Evolutionary conservation across 2,888 invertebrate species (phyloP).

Genomic region (Limenitis camilla): DNA sequence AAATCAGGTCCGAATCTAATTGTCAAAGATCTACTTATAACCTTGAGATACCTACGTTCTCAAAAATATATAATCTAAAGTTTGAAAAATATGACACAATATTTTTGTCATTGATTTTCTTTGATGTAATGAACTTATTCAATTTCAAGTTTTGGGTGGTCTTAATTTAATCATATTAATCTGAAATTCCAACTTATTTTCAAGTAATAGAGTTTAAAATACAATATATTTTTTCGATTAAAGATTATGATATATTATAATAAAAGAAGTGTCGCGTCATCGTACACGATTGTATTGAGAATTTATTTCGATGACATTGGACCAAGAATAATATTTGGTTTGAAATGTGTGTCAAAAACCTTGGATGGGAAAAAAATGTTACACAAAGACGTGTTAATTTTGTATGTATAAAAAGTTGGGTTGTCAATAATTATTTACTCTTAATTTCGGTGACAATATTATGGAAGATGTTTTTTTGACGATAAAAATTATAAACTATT

Average conservation of each 20-base stretch:
- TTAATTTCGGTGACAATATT: neutral
- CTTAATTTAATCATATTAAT: constrained; percentile 34
- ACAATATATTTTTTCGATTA: too few species aligned
- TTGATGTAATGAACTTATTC: constrained; percentile 41
- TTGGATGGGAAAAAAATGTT: neutral
- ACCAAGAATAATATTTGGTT: constrained; percentile 20
- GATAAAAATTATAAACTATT: too few species aligned
- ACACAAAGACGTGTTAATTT: constrained; percentile 7
- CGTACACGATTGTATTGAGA: constrained; percentile 30
- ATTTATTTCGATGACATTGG: constrained; percentile 22
- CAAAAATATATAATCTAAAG: neutral
- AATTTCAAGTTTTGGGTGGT: constrained; percentile 39
- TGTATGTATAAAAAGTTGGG: neutral
- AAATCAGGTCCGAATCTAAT: too few species aligned
- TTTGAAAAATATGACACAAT: neutral
- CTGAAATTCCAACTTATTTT: constrained; percentile 21
- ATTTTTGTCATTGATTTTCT: constrained; percentile 14
- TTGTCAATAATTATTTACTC: neutral
- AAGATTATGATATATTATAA: constrained; percentile 26
- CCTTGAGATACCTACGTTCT: too few species aligned
- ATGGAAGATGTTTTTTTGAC: too few species aligned
- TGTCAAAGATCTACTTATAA: too few species aligned
- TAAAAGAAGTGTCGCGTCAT: constrained; percentile 47
- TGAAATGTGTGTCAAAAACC: constrained; percentile 9
- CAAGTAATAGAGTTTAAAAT: too few species aligned